Evolutionary conservation across 1,140 invertebrate species (phyloP).

Genomic region (Apis cerana): DNA sequence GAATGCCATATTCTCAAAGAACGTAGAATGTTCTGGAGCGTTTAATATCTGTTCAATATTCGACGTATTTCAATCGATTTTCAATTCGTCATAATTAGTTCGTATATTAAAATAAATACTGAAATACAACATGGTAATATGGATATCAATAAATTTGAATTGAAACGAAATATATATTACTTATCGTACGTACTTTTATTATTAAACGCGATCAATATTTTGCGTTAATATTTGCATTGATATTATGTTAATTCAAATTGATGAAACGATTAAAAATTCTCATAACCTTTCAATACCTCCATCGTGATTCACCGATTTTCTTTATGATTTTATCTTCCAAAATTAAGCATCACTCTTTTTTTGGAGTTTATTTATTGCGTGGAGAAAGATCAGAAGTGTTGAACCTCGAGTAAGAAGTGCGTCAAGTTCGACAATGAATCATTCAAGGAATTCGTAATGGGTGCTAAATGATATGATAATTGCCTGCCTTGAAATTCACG

Average conservation of each 20-base stretch:
- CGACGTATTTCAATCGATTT: neutral
- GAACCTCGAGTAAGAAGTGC: constrained; percentile 3
- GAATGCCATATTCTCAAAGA: neutral
- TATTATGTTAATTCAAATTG: too few species aligned
- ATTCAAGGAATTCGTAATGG: neutral
- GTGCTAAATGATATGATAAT: constrained; percentile 4
- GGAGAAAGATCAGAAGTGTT: constrained; percentile 3
- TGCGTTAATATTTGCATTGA: too few species aligned
- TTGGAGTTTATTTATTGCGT: neutral
- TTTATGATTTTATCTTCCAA: neutral
- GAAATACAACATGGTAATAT: neutral
- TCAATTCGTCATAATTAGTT: neutral
- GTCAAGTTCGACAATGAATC: constrained; percentile 33
- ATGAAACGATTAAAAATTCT: too few species aligned
- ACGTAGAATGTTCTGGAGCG: neutral
- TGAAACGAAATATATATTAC: neutral
- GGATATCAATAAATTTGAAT: neutral
- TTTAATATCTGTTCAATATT: neutral
- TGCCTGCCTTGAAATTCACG: constrained; percentile 26
- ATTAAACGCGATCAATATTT: neutral
- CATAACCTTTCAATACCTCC: too few species aligned
- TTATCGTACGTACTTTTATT: neutral
- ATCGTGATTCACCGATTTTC: neutral
- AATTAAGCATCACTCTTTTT: too few species aligned
- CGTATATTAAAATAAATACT: neutral